Conservation (phyloP, 1,140 invertebrate genomes). For the Drosophila tropicalis region DNA sequence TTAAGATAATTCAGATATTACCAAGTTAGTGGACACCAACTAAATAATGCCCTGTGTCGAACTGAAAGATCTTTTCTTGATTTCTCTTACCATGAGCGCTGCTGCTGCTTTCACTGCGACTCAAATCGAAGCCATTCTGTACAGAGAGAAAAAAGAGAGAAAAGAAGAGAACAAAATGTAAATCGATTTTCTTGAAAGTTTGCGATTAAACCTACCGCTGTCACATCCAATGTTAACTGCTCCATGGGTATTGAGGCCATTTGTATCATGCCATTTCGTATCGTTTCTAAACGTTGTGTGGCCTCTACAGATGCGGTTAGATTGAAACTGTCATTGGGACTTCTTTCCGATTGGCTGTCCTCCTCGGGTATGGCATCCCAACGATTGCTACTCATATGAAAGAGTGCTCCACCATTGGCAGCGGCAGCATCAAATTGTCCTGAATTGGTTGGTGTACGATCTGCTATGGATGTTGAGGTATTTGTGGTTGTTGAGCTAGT, state of each 20-base stretch:
- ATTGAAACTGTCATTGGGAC: conserved; percentile 65
- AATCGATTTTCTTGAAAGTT: too few relatives aligned
- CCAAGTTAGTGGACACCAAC: too few relatives aligned
- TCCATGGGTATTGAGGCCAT: conserved; percentile 52
- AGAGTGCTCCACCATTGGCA: conserved; percentile 53
- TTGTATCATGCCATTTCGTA: conserved; percentile 71
- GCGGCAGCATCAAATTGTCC: conserved; percentile 64
- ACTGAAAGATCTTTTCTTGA: too few relatives aligned
- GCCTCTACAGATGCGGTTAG: conserved; percentile 67
- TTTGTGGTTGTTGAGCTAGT: conserved; percentile 64
- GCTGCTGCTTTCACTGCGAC: conserved; percentile 70
- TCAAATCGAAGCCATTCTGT: conserved; percentile 87
- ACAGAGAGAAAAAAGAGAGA: conserved; percentile 13
- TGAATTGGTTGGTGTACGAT: conserved; percentile 62
- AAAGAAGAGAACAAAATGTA: not conserved
- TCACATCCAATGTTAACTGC: conserved; percentile 85
- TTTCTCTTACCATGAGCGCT: conserved; percentile 62
- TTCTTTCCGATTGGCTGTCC: conserved; percentile 57
- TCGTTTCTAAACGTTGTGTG: conserved; percentile 67
- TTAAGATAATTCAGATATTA: too few relatives aligned
- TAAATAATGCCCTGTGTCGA: too few relatives aligned
- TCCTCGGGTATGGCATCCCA: conserved; percentile 80
- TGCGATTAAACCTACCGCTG: conserved; percentile 85
- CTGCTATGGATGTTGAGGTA: conserved; percentile 41
- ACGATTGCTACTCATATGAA: conserved; percentile 64